Conservation (phyloP, 2,113 vertebrate genomes). For the Rhipidura dahli region DNA sequence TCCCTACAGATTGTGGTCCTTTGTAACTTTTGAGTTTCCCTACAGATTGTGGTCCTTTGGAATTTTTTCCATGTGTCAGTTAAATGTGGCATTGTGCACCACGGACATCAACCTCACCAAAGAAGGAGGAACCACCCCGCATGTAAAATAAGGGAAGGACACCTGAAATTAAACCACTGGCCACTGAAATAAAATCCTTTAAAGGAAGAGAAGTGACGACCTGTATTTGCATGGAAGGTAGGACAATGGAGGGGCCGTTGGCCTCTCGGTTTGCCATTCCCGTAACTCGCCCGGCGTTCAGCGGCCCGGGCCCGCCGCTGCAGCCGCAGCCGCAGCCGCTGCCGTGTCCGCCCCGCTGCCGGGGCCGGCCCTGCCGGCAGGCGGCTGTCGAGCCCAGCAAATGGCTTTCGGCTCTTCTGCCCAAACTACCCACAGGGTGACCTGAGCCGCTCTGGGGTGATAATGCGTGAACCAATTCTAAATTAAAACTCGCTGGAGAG, state of each 20-base stretch:
- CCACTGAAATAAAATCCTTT: neutral
- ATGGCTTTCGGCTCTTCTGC: neutral
- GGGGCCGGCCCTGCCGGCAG: conserved; percentile 7
- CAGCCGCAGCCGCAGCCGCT: neutral
- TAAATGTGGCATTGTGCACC: neutral
- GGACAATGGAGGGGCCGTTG: neutral
- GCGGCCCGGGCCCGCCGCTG: neutral
- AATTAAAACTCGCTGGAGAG: neutral
- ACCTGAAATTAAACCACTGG: neutral
- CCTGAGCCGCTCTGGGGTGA: neutral
- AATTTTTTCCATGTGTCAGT: neutral
- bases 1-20: neutral
- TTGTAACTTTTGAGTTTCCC: neutral
- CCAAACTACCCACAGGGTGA: neutral
- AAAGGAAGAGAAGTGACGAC: neutral
- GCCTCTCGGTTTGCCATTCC: neutral
- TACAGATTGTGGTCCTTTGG: neutral
- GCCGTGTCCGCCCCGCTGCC: neutral
- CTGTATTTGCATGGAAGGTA: neutral
- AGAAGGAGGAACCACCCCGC: neutral
- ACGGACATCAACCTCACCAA: neutral
- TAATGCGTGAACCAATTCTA: neutral
- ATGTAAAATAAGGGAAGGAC: neutral
- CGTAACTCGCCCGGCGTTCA: neutral
- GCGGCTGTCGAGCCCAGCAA: neutral